A percentile compares a stretch with the other conserved stretches of the same genome.
These are phyloP conservation scores for Schizothorax lantsangensis DNA, from an alignment of 2,797 vertebrate species.

Conservation along the genomic window DNA sequence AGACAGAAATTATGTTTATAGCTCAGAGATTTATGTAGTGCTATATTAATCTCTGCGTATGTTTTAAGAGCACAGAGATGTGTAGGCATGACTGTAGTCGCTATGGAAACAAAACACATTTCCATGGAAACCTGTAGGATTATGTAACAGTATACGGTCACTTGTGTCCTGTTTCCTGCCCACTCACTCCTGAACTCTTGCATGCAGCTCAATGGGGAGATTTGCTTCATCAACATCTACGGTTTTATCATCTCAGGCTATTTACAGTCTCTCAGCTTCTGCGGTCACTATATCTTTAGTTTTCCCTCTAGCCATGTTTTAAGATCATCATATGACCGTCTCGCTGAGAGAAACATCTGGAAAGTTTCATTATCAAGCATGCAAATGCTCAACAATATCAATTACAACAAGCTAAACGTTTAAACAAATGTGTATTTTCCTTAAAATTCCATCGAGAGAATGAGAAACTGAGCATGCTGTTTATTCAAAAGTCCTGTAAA, in stretches of 20 bases:
- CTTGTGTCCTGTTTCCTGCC: constrained; percentile 30
- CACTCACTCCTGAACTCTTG: neutral
- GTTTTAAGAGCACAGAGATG: constrained; percentile 46
- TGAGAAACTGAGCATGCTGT: neutral
- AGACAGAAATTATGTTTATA: neutral
- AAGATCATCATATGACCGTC: neutral
- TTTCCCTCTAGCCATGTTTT: neutral
- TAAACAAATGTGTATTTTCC: neutral
- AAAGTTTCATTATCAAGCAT: neutral
- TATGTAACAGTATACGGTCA: constrained; percentile 70
- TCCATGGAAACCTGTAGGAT: constrained; percentile 75
- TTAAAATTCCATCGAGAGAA: neutral
- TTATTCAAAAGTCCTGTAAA: neutral
- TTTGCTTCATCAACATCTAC: neutral
- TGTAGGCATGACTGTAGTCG: constrained; percentile 52
- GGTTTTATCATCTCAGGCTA: neutral
- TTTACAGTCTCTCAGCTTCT: neutral
- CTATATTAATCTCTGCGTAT: neutral
- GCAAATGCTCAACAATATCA: neutral
- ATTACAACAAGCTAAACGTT: neutral
- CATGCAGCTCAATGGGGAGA: neutral
- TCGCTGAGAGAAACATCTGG: neutral
- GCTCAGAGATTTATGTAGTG: neutral
- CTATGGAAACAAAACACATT: constrained; percentile 77
- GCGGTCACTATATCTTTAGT: neutral